phyloP scores from a whole-genome alignment of 2,797 vertebrate species.

The Anomalospiza imberbis region DNA sequence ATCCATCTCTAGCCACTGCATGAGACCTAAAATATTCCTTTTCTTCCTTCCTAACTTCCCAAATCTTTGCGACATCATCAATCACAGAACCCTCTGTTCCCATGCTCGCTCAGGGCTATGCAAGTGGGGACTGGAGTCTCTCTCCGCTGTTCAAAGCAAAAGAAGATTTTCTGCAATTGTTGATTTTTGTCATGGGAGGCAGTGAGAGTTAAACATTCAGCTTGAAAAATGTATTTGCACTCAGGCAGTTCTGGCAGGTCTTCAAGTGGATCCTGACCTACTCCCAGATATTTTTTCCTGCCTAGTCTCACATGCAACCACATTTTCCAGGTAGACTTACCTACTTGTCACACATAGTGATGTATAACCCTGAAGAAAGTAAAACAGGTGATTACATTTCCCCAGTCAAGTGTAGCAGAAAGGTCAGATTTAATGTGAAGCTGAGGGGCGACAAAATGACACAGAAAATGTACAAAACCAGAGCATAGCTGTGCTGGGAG shows the following conservation, averaged over 20 bases:
- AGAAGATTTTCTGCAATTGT: not conserved
- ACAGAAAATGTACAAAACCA: conserved; percentile 1
- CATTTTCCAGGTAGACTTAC: conserved; percentile 16
- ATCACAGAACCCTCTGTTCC: not conserved
- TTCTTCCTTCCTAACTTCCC: not conserved
- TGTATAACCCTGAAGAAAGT: not conserved
- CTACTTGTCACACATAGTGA: not conserved
- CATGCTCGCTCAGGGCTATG: rapidly evolving
- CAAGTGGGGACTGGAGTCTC: not conserved
- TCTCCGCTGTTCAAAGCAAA: not conserved
- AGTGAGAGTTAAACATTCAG: not conserved
- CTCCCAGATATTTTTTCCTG: not conserved
- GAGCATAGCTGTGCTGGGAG: not conserved
- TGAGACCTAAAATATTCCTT: not conserved
- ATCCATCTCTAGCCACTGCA: not conserved
- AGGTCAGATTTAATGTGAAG: conserved; percentile 46
- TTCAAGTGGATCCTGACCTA: not conserved
- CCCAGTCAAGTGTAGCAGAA: not conserved
- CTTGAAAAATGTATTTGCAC: not conserved
- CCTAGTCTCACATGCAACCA: not conserved
- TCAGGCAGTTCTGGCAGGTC: conserved; percentile 10
- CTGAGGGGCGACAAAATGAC: not conserved
- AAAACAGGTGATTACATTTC: conserved; percentile 11
- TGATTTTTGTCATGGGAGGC: not conserved
- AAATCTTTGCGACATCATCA: not conserved